These are phyloP conservation scores for Drosophila ercepeae DNA, from an alignment of 1,140 invertebrate species.

Conservation along the genomic window DNA sequence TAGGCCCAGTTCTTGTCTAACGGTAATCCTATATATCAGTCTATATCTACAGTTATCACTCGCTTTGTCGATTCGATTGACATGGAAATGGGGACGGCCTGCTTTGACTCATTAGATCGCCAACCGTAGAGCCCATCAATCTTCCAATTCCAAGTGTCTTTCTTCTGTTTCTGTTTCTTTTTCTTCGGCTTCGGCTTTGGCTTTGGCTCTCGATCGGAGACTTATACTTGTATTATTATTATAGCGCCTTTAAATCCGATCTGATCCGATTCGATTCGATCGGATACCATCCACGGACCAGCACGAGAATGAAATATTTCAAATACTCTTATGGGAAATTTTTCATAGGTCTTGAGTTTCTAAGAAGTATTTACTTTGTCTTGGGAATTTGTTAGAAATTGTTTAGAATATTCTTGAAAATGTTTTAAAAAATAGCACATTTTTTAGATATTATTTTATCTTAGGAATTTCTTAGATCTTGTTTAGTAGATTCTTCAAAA, in stretches of 20 bases:
- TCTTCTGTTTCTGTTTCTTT: conserved; percentile 15
- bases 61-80: neutral
- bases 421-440: too few relatives aligned
- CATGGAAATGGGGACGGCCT: conserved; percentile 32
- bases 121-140: conserved; percentile 53
- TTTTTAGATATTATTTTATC: too few relatives aligned
- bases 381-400: too few relatives aligned
- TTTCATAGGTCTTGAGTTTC: neutral
- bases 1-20: conserved; percentile 6
- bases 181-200: conserved; percentile 8
- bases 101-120: conserved; percentile 65
- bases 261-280: conserved; percentile 1
- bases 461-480: too few relatives aligned
- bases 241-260: conserved; percentile 19
- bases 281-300: conserved; percentile 12
- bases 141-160: conserved; percentile 68
- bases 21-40: conserved; percentile 11
- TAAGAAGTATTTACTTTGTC: too few relatives aligned
- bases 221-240: neutral
- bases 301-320: conserved; percentile 27
- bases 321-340: conserved; percentile 18
- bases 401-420: too few relatives aligned
- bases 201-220: too few relatives aligned
- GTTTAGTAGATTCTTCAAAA: too few relatives aligned
- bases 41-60: conserved; percentile 3